phyloP scores from a whole-genome alignment of 2,797 vertebrate genomes.

The Rhadinocentrus ornatus region DNA sequence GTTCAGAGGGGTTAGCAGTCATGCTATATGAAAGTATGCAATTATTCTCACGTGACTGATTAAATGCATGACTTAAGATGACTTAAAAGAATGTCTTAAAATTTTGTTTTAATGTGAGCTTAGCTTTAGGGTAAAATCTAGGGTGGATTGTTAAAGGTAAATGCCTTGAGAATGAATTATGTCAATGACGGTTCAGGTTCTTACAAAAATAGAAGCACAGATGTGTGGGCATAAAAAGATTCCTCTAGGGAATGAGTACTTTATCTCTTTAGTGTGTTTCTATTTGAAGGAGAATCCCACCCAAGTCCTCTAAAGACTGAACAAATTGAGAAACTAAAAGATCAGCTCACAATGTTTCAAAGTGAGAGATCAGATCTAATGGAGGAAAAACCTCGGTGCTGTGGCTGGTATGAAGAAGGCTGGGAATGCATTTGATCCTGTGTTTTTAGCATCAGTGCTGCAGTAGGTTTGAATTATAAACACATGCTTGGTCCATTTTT shows the following conservation, averaged over 20 bases:
- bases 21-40: constrained; percentile 47
- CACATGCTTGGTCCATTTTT: not conserved
- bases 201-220: not conserved
- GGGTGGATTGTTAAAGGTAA: not conserved
- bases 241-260: not conserved
- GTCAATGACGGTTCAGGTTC: too few species aligned
- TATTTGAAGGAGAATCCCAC: constrained; percentile 18
- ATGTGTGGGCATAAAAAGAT: constrained; percentile 12
- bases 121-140: not conserved
- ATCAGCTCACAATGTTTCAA: not conserved
- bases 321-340: constrained; percentile 14
- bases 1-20: constrained; percentile 35
- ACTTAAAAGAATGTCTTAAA: not conserved
- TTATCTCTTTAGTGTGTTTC: constrained; percentile 1
- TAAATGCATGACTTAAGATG: constrained; percentile 24
- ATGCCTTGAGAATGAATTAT: not conserved
- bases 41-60: constrained; percentile 49
- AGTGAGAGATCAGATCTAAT: not conserved
- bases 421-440: constrained; percentile 8
- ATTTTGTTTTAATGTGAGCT: not conserved
- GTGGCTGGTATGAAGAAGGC: not conserved
- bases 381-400: not conserved
- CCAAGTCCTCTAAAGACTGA: constrained; percentile 9
- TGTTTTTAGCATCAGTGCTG: not conserved
- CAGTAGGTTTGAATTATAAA: too few species aligned